Conservation (phyloP, 2,888 invertebrate species). For the Lathronympha strigana region DNA sequence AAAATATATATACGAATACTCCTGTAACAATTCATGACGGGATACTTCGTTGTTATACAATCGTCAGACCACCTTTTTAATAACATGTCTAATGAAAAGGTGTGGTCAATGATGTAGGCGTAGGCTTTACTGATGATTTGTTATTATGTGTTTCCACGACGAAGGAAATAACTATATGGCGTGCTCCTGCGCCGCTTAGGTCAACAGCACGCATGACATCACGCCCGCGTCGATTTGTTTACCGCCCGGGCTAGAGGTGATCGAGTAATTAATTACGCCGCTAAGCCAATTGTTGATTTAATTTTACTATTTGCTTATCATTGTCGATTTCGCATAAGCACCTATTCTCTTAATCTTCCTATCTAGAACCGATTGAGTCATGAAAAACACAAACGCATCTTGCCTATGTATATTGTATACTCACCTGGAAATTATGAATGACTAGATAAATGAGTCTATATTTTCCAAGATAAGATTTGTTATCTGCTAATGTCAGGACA, state of each 20-base stretch:
- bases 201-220: slow-evolving; percentile 78
- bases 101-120: neutral
- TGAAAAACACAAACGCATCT: neutral
- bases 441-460: slow-evolving; percentile 13
- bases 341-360: slow-evolving; percentile 12
- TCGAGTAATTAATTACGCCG: slow-evolving; percentile 66
- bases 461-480: slow-evolving; percentile 20
- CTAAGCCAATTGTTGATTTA: slow-evolving; percentile 61
- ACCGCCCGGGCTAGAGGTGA: slow-evolving; percentile 68
- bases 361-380: neutral
- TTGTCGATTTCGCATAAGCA: slow-evolving; percentile 15
- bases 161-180: slow-evolving; percentile 49
- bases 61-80: neutral
- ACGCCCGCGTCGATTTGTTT: slow-evolving; percentile 65
- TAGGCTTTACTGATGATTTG: slow-evolving; percentile 14
- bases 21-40: no score
- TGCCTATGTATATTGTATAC: neutral
- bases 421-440: slow-evolving; percentile 19
- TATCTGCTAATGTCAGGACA: slow-evolving; percentile 2
- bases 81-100: neutral
- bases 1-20: no score
- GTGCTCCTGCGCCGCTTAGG: slow-evolving; percentile 58
- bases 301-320: slow-evolving; percentile 46
- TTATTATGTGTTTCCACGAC: slow-evolving; percentile 39
- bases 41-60: neutral